Percentiles rank a stretch among this genome's conserved stretches.
Conservation (phyloP, 2,113 vertebrate species). For the Oncorhynchus keta region DNA sequence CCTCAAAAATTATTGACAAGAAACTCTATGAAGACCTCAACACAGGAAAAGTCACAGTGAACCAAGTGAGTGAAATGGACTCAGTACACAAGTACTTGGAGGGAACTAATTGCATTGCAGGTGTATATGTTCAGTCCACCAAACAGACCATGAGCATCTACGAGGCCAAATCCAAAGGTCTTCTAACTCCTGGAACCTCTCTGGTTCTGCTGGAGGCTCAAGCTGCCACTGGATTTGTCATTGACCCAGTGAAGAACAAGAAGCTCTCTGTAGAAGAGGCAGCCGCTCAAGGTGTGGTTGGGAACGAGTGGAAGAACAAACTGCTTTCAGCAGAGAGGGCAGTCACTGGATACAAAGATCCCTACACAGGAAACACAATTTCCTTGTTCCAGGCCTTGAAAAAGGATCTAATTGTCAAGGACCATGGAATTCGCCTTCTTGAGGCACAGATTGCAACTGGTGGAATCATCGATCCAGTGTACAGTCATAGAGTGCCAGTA, state of each 20-base stretch:
- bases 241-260: conserved; percentile 61
- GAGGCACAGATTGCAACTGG: no score
- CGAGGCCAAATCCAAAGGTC: conserved; percentile 52
- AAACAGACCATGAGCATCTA: conserved; percentile 63
- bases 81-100: conserved; percentile 52
- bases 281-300: conserved; percentile 19
- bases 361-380: no score
- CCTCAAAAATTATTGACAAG: conserved; percentile 59
- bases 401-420: no score
- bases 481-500: no score
- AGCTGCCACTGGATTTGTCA: conserved; percentile 69
- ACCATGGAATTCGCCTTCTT: no score
- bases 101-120: conserved; percentile 45
- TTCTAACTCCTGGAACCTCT: conserved; percentile 31
- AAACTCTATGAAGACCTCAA: conserved; percentile 47
- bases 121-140: no score
- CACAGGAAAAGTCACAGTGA: conserved; percentile 24
- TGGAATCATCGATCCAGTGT: no score
- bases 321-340: conserved; percentile 34
- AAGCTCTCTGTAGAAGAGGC: conserved; percentile 66
- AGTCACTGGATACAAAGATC: no score
- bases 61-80: conserved; percentile 19
- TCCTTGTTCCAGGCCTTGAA: no score
- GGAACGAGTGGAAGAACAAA: conserved; percentile 51
- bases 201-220: conserved; percentile 62